Percentiles rank a stretch among this genome's conserved stretches.
phyloP scores from a whole-genome alignment of 2,888 invertebrate genomes.

The Reticulitermes lucifugus region DNA sequence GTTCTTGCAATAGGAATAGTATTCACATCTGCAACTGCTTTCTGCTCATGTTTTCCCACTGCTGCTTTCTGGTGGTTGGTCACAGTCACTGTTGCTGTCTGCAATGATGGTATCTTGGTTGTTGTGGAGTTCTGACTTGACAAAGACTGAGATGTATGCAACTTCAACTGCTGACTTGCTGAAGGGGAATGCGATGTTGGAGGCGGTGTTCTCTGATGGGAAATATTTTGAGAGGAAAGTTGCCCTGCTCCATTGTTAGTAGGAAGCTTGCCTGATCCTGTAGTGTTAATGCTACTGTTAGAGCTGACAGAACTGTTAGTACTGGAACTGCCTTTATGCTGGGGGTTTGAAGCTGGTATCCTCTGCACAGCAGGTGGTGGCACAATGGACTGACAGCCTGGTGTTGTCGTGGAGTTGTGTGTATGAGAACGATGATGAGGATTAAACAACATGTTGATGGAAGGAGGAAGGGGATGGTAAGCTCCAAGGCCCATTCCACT shows the following conservation, averaged over 20 bases:
- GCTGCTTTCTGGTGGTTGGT: neutral
- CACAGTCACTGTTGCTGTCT: neutral
- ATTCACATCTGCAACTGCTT: neutral
- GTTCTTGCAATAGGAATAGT: slow-evolving; percentile 1
- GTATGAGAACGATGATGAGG: slow-evolving; percentile 45
- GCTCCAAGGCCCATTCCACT: slow-evolving; percentile 43
- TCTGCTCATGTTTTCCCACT: slow-evolving; percentile 4
- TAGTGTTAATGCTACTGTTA: neutral
- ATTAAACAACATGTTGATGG: slow-evolving; percentile 51
- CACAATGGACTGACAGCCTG: neutral
- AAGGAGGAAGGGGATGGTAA: slow-evolving; percentile 49
- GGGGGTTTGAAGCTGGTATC: slow-evolving; percentile 46
- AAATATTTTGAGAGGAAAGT: neutral
- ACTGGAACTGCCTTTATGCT: slow-evolving; percentile 37
- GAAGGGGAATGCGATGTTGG: neutral
- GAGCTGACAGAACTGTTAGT: neutral
- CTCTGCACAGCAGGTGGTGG: slow-evolving; percentile 50
- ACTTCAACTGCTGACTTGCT: neutral
- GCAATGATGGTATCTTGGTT: neutral
- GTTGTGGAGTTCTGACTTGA: slow-evolving; percentile 2
- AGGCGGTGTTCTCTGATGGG: neutral
- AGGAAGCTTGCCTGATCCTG: neutral
- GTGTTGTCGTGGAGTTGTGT: slow-evolving; percentile 21
- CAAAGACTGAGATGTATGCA: neutral
- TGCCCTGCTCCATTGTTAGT: neutral